Base-by-base conservation (phyloP, 2,888 invertebrate genomes). In the Deroplatys truncata region DNA sequence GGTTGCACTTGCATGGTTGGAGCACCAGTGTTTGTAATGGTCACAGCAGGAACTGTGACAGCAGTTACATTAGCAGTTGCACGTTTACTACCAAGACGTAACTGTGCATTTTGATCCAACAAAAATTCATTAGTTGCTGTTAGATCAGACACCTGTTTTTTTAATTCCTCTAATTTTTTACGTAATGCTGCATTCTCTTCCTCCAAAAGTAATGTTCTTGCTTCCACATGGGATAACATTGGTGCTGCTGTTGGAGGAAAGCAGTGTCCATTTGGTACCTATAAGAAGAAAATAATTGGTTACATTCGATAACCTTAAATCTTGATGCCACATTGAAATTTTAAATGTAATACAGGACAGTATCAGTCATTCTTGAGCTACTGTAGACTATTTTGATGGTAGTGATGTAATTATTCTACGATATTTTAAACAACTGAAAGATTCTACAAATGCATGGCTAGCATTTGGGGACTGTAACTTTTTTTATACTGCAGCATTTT, bases 91-190 rank as follows among this genome's bases (percentile, higher is more conserved):
- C 95, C 95, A 91, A 96, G 94, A 56, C 97, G 94, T 90, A 97
- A 93, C 91, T 96, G 96, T 35, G 97, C 97, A 93, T 97, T 97
- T 93, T 97, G 97, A 92, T 97, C 96, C 91, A 97, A 93, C 20
- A 97, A 94, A 92, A 97, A 97, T 92, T 97, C 97, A 93, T 97
- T 97, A 15, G 97, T 96, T 2, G 97, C 96, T 82, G 96, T 96
- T 90, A 97, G 93, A 93, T 97, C 96, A 72, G 95, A 95, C 28
- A 96, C 95, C 94, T 96, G 96, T 92, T 96, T 96, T 92, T 96
- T 96, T 90, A 97, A 93, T 91, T 96, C 96, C 86, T 96, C 96
- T 86, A 97, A 95, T 92, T 96, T 95, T 91, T 96, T 95, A 91
- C 96, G 94, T 88, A 97, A 93, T 91, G 96, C 93, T 88, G 94